phyloP scores from a whole-genome alignment of 2,113 vertebrate species.

The Cacatua alba region DNA sequence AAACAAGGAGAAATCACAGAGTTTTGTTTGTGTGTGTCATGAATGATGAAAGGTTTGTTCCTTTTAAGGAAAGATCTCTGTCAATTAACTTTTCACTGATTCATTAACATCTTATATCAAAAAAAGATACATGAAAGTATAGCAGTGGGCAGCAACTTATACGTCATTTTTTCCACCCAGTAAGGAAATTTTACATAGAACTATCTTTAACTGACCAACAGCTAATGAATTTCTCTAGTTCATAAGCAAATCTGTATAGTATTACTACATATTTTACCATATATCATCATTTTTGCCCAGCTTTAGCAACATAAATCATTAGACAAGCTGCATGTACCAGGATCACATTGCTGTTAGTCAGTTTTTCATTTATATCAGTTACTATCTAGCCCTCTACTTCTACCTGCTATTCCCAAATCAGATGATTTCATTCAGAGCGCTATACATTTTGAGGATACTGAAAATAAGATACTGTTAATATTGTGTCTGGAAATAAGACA shows the following conservation, averaged over 20 bases:
- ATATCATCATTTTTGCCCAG: background rate
- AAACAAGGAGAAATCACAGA: background rate
- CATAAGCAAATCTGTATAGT: background rate
- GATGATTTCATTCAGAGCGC: background rate
- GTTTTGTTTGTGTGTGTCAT: background rate
- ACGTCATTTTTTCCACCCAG: accelerated
- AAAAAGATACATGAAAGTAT: background rate
- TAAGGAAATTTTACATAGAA: background rate
- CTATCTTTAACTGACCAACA: background rate
- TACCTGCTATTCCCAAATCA: background rate
- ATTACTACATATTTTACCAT: background rate
- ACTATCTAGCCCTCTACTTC: background rate
- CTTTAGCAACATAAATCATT: background rate
- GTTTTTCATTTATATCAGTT: background rate
- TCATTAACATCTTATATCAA: background rate
- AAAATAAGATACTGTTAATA: background rate
- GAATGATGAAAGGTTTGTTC: background rate
- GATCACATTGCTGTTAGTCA: background rate
- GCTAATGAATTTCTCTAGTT: background rate
- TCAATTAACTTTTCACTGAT: background rate
- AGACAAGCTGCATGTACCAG: background rate
- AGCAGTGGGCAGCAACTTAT: background rate
- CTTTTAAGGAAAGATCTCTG: background rate
- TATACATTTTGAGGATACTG: background rate
- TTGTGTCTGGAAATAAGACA: background rate